These are phyloP conservation scores for Hylaeus volcanicus DNA, from an alignment of 1,140 invertebrate species.

Conservation along the genomic window DNA sequence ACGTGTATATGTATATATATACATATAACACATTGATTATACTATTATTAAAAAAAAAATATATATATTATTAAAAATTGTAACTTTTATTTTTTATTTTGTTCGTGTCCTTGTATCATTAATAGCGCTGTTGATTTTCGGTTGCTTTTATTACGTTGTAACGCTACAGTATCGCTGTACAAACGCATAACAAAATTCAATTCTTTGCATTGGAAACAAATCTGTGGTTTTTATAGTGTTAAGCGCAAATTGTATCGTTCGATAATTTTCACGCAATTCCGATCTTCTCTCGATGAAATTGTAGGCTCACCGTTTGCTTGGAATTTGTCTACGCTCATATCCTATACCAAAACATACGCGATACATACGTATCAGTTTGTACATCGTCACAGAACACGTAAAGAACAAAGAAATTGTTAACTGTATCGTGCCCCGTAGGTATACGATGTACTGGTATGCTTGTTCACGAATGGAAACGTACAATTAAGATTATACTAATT, in stretches of 20 bases:
- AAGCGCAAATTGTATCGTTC: neutral
- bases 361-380: neutral
- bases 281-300: neutral
- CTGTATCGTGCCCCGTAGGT: constrained; percentile 29
- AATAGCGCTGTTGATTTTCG: constrained; percentile 14
- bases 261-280: neutral
- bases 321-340: neutral
- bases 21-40: constrained; percentile 72
- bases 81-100: constrained; percentile 70
- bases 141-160: neutral
- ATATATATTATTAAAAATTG: constrained; percentile 76
- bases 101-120: constrained; percentile 39
- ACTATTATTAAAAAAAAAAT: constrained; percentile 73
- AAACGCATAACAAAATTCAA: neutral
- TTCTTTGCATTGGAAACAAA: too few relatives aligned
- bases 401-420: constrained; percentile 3
- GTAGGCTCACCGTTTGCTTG: neutral
- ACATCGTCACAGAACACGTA: neutral
- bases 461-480: constrained; percentile 26
- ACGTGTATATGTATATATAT: constrained; percentile 61
- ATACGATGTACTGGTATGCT: constrained; percentile 37
- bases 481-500: constrained; percentile 37
- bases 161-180: too few relatives aligned
- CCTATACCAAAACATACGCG: neutral
- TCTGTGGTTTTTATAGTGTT: neutral